Evolutionary conservation across 2,888 invertebrate genomes (phyloP).

Genomic region (Meteorus colon): DNA sequence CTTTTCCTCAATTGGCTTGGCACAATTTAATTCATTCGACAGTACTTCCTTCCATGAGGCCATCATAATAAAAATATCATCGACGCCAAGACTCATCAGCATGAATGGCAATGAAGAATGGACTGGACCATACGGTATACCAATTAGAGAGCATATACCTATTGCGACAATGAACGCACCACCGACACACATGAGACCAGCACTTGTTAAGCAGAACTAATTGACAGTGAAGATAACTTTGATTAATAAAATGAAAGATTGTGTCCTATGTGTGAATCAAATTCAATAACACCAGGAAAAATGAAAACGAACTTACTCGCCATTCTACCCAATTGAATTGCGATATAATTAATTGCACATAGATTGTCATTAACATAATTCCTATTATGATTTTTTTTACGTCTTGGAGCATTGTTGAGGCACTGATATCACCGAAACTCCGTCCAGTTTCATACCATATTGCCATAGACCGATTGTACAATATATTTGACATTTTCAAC

Average conservation of each 20-base stretch:
- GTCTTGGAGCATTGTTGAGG: conserved; percentile 82
- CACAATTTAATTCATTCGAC: conserved; percentile 74
- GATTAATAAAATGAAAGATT: conserved; percentile 34
- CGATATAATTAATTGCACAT: conserved; percentile 83
- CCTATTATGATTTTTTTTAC: conserved; percentile 81
- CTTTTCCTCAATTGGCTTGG: conserved; percentile 78
- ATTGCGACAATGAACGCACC: conserved; percentile 83
- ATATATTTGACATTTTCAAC: conserved; percentile 44
- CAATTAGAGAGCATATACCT: conserved; percentile 82
- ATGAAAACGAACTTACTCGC: conserved; percentile 54
- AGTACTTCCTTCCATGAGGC: conserved; percentile 83
- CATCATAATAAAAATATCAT: conserved; percentile 90
- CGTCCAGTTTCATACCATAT: conserved; percentile 67
- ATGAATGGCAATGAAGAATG: conserved; percentile 88
- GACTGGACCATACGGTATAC: conserved; percentile 86
- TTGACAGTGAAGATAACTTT: conserved; percentile 20
- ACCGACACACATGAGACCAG: conserved; percentile 83
- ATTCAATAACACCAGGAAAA: conserved; percentile 27
- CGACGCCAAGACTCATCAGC: conserved; percentile 86
- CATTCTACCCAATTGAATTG: conserved; percentile 84
- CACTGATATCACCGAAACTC: conserved; percentile 85
- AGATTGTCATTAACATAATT: conserved; percentile 82
- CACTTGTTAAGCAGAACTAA: conserved; percentile 79
- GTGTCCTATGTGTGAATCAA: not conserved
- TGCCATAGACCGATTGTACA: conserved; percentile 48